These are phyloP conservation scores for Thaleichthys pacificus DNA, from an alignment of 2,797 vertebrate genomes.

Conservation along the genomic window DNA sequence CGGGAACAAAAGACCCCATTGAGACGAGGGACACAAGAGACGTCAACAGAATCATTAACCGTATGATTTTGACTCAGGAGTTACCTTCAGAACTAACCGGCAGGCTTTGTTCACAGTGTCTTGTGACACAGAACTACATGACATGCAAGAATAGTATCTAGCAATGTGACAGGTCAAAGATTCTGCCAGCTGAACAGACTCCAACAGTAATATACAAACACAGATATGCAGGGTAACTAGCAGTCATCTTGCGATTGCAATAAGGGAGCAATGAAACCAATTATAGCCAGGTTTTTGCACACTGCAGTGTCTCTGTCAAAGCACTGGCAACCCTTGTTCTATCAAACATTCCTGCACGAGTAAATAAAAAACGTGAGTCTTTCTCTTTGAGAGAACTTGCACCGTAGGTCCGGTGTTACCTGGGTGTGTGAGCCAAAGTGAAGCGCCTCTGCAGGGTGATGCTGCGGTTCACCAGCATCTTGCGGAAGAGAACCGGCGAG, in stretches of 20 bases:
- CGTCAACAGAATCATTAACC: constrained; percentile 51
- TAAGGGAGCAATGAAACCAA: neutral
- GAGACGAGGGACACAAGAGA: constrained; percentile 39
- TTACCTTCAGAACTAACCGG: constrained; percentile 62
- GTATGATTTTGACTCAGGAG: constrained; percentile 47
- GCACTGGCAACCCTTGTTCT: neutral
- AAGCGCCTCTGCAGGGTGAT: constrained; percentile 74
- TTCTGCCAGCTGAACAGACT: constrained; percentile 1
- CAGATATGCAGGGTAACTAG: constrained; percentile 10
- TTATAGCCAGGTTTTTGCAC: neutral
- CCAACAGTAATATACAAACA: neutral
- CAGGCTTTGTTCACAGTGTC: constrained; percentile 54
- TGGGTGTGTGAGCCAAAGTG: constrained; percentile 71
- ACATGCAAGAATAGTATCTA: constrained; percentile 26
- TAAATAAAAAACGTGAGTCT: no score
- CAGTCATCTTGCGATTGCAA: constrained; percentile 14
- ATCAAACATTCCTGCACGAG: neutral
- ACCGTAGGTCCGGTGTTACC: constrained; percentile 47
- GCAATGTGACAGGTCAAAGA: neutral
- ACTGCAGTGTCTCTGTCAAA: neutral
- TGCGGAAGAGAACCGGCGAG: constrained; percentile 82
- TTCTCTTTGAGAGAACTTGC: no score
- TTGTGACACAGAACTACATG: constrained; percentile 53
- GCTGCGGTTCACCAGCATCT: constrained; percentile 81
- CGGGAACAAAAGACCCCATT: constrained; percentile 66